Conservation (phyloP, 2,797 vertebrate species). For the Neomorphus geoffroyi region DNA sequence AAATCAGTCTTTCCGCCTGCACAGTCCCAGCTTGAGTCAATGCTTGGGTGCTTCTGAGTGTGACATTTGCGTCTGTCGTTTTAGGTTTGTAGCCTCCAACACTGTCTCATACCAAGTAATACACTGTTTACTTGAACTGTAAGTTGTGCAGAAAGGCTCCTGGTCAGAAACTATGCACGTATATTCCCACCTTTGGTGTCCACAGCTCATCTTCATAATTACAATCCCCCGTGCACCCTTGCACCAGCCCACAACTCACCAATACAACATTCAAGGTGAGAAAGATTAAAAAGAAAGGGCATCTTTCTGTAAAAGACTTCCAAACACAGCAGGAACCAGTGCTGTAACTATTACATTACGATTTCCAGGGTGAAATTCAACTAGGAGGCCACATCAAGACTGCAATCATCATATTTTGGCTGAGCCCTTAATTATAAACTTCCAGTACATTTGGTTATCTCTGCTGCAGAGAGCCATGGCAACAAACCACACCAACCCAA, state of each 20-base stretch:
- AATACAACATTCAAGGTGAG: fast-evolving
- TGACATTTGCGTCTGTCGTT: fast-evolving
- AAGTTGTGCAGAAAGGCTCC: neutral
- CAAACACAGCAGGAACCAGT: neutral
- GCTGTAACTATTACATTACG: neutral
- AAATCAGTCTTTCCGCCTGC: neutral
- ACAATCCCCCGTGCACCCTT: fast-evolving
- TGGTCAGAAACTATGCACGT: neutral
- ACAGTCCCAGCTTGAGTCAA: neutral
- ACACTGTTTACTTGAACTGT: neutral
- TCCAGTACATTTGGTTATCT: neutral
- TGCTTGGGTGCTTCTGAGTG: fast-evolving
- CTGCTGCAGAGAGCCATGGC: neutral
- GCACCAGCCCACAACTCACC: neutral
- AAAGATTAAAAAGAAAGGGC: neutral
- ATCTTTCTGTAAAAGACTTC: neutral
- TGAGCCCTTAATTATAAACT: neutral
- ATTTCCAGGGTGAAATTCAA: neutral
- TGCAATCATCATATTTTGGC: neutral
- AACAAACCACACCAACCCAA: neutral
- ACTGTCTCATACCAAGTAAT: neutral
- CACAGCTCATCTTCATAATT: neutral
- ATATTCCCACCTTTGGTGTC: neutral
- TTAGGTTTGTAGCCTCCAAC: fast-evolving
- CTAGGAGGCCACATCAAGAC: neutral